Evolutionary conservation across 2,113 vertebrate species (phyloP), one percentile per base, ranked within the genome.

Genomic region (Plotosus lineatus): DNA sequence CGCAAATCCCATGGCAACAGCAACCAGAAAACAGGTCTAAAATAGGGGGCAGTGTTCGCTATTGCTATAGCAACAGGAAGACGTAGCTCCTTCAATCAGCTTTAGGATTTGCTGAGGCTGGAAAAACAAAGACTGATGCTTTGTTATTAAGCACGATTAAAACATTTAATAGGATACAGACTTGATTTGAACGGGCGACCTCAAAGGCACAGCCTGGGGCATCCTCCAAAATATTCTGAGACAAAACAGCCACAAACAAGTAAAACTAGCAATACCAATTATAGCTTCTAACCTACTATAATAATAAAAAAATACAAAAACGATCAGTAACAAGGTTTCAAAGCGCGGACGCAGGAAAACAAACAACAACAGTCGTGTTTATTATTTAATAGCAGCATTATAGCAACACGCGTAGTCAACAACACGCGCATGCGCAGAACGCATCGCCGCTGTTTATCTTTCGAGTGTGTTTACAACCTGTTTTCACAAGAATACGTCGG

Each of bases 1-100:
- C 90, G 91, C 89, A 94, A 93, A 94, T 94, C 93, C 92, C 93
- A 94, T 94, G 92, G 93, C 93, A 94, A 94, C 93, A 94, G 92
- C 91, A 90, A 92, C 91, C 91, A 90, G 89, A 93, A 91, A 94
- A 94, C 92, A 94, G 90, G 92, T 93, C 90, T 92, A 93, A 93
- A 94, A 94, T 93, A 94, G 92, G 91, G 92, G 92, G 93, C 93
- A 94, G 93, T 94, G 93, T 94, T 93, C 92, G 89, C 91, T 94
- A 93, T 94, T 90, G 89, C 93, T 94, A 94, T 94, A 93, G 93
- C 93, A 94, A 94, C 93, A 94, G 91, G 89, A 91, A 89, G 91
- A 92, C 79, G 86, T 83, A 87, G 90, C 90, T 85, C 88, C 86
- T 89, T 92, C 86, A 89, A 89, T 90, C 89, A 88, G 90, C 87